Base-by-base conservation (phyloP, 1,140 invertebrate species). In the Lucilia cuprina region DNA sequence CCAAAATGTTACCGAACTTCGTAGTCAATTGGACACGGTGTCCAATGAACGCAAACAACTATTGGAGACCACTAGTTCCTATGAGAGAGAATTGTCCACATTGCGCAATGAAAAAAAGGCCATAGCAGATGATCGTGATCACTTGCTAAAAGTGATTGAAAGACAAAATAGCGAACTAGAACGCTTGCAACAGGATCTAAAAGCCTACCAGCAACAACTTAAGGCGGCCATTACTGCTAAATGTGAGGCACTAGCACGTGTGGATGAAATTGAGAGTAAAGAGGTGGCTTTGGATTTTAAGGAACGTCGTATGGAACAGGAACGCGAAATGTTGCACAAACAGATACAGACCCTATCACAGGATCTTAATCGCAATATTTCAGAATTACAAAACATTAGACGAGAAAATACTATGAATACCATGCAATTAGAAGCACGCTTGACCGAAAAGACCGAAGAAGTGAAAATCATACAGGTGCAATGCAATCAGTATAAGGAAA, bases 281-380 rank as follows among this genome's bases (percentile, higher is more conserved):
- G 95, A 97, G 91, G 92, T 96, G 30, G 93, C 94, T 12, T 89
- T 97, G 30, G 94, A 97, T 85, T 95, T 94, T 88, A 95, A 95
- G 91, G 96, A 97, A 91, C 95, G 95, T 88, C 92, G 95, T n/a
- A 92, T 97, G 74, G 95, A 97, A 86, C 95, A 96, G 90, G 96
- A 98, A 91, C 93, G 94, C 85, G 91, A 92, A 13, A 92, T 97
- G 82, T 88, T 97, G 25, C 93, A 94, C 85, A 94, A 95, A 86
- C 96, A 97, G 92, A 94, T 97, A 85, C 92, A 94, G 85, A 92
- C 94, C 84, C 91, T 98, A 10, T 95, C 94, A 85, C 93, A 94
- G 86, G 96, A 98, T 91, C 91, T 98, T 2, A 93, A 94, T 75
- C 93, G 94, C 60, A 94, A 94, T 88, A 95, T 94, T 75, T 93